phyloP scores from a whole-genome alignment of 2,113 vertebrate species.

The Typhlomys cinereus region DNA sequence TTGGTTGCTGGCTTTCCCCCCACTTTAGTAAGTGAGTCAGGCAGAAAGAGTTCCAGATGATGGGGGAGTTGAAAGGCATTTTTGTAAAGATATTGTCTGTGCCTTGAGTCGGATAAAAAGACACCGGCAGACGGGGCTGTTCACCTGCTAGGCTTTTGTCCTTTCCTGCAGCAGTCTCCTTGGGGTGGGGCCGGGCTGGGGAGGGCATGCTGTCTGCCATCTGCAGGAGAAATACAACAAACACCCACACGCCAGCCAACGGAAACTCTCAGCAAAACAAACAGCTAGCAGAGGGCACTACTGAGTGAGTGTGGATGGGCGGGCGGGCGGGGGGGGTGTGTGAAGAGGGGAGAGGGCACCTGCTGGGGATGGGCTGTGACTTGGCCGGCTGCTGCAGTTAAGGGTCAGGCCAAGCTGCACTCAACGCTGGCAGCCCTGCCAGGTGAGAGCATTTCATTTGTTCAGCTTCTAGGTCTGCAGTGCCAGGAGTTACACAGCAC shows the following conservation, averaged over 20 bases:
- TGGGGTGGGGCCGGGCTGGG: conserved; percentile 29
- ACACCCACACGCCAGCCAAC: conserved; percentile 77
- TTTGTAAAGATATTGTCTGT: conserved; percentile 64
- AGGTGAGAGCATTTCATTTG: conserved; percentile 9
- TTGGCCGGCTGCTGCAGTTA: not conserved
- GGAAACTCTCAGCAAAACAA: conserved; percentile 79
- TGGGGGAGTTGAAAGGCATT: conserved; percentile 51
- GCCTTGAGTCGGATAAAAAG: conserved; percentile 60
- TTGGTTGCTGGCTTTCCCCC: too few species aligned
- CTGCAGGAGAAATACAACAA: conserved; percentile 77
- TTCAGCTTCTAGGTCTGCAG: not conserved
- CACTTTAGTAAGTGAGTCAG: not conserved
- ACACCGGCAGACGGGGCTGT: not conserved
- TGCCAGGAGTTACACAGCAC: not conserved
- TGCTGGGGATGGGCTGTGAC: not conserved
- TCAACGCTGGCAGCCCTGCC: not conserved
- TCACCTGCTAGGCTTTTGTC: conserved; percentile 75
- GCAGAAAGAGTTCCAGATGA: conserved; percentile 9
- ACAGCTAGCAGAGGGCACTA: not conserved
- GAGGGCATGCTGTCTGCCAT: conserved; percentile 71
- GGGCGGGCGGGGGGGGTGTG: not conserved
- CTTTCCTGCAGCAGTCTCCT: not conserved
- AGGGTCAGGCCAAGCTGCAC: not conserved
- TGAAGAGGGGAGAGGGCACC: conserved; percentile 34
- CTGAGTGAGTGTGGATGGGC: not conserved